phyloP scores from a whole-genome alignment of 2,888 invertebrate genomes.

The Yponomeuta cagnagella region DNA sequence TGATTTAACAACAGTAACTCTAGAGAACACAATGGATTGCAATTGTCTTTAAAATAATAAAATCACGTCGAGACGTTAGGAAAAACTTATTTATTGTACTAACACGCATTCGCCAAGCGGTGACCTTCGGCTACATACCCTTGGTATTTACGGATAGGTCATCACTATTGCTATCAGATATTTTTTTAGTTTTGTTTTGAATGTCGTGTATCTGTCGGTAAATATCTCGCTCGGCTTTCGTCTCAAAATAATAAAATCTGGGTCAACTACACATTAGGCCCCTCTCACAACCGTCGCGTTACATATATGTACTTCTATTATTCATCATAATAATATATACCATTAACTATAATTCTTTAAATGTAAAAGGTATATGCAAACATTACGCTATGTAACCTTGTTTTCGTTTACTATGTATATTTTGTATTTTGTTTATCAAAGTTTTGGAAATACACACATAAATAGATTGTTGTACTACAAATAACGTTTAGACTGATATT shows the following conservation, averaged over 20 bases:
- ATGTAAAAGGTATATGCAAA: conserved; percentile 13
- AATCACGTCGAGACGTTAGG: neutral
- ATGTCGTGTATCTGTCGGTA: conserved; percentile 6
- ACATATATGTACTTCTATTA: conserved; percentile 9
- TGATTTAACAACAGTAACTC: conserved; percentile 48
- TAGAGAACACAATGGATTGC: conserved; percentile 68
- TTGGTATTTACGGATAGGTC: neutral
- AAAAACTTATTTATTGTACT: neutral
- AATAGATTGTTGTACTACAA: neutral
- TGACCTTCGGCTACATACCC: neutral
- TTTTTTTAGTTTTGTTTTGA: conserved; percentile 25
- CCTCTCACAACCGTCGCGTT: conserved; percentile 68
- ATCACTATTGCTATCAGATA: neutral
- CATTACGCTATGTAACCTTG: conserved; percentile 4
- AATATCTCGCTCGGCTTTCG: neutral
- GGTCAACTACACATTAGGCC: conserved; percentile 63
- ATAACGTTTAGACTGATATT: neutral
- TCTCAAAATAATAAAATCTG: conserved; percentile 33
- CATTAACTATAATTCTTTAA: neutral
- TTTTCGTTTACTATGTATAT: neutral
- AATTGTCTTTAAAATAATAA: conserved; percentile 20
- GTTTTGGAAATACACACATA: neutral
- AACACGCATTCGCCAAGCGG: neutral
- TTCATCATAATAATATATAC: neutral
- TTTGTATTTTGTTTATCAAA: neutral